Evolutionary conservation across 2,113 vertebrate species (phyloP).

Genomic region (Anarrhichthys ocellatus): DNA sequence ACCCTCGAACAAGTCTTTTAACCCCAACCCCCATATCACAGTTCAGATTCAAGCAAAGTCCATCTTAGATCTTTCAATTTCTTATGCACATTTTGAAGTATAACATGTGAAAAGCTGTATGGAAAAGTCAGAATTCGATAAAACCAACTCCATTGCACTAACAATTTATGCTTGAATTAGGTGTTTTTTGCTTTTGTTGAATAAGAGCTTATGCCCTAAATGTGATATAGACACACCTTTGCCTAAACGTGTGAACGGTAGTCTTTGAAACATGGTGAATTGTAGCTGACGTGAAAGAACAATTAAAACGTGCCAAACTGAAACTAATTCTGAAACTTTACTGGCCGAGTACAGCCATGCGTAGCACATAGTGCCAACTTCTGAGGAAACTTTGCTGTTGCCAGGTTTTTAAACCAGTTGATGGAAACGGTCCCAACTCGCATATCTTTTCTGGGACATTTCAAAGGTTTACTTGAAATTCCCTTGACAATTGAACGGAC

Average conservation of each 20-base stretch:
- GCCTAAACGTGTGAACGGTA: not conserved
- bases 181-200: not conserved
- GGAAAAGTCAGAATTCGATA: not conserved
- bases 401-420: no score
- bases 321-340: no score
- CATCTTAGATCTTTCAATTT: not conserved
- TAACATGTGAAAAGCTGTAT: not conserved
- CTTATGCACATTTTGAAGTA: no score
- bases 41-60: not conserved
- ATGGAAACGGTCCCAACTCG: no score
- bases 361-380: no score
- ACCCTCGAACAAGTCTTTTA: not conserved
- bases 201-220: not conserved
- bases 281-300: not conserved
- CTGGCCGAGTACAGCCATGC: no score
- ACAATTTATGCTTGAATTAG: not conserved
- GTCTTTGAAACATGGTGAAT: not conserved
- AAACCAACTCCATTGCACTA: not conserved
- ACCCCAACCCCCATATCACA: not conserved
- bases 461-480: no score
- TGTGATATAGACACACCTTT: not conserved
- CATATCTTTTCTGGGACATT: no score
- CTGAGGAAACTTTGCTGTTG: no score
- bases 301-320: not conserved
- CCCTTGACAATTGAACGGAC: no score